Evolutionary conservation across 2,888 invertebrate species (phyloP).

Genomic region (Phengaris arion): DNA sequence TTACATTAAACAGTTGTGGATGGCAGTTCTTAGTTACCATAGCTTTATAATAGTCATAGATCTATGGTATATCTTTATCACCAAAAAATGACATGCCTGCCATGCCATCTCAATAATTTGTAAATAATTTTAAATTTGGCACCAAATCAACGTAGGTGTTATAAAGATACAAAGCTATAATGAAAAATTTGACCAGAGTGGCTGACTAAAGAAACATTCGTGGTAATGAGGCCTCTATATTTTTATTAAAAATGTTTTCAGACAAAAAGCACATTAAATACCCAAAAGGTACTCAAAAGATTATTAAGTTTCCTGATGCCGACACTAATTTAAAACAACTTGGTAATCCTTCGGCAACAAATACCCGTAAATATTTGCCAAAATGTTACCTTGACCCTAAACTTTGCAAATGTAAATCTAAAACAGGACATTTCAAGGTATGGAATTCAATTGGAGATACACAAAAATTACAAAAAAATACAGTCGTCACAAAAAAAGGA

Average conservation of each 20-base stretch:
- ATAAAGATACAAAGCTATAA: background rate
- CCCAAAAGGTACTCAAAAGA: constrained; percentile 19
- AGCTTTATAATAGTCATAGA: too few relatives aligned
- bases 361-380: constrained; percentile 13
- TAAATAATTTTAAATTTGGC: too few relatives aligned
- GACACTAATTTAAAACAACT: constrained; percentile 6
- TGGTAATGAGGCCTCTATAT: background rate
- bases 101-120: too few relatives aligned
- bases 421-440: constrained; percentile 17
- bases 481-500: background rate
- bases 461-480: constrained; percentile 5
- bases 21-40: too few relatives aligned
- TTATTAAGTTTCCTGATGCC: constrained; percentile 5
- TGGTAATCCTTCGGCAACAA: background rate
- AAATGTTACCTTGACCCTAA: constrained; percentile 21
- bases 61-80: too few relatives aligned
- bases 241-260: constrained; percentile 4
- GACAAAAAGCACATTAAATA: constrained; percentile 11
- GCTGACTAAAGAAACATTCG: background rate
- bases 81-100: too few relatives aligned
- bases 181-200: background rate
- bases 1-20: too few relatives aligned
- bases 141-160: background rate
- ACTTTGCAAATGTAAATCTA: constrained; percentile 15
- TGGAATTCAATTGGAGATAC: background rate